These are phyloP conservation scores for Lates japonicus DNA, from an alignment of 2,797 vertebrate species.

Conservation along the genomic window DNA sequence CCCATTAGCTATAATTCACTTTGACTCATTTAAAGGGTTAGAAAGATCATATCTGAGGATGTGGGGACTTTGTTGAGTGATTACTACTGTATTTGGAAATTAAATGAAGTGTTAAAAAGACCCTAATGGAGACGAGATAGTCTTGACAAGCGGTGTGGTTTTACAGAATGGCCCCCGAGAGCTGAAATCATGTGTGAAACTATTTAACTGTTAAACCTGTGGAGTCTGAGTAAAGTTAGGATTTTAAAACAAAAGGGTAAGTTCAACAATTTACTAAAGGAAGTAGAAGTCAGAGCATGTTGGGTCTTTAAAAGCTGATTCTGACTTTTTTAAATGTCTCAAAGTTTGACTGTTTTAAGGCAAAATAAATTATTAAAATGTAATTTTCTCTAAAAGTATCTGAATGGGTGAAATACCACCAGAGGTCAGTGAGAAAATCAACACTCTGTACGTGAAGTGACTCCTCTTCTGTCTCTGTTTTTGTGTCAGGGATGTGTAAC, in stretches of 20 bases:
- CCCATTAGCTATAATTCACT: conserved; percentile 77
- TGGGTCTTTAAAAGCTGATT: not conserved
- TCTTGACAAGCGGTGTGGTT: conserved; percentile 55
- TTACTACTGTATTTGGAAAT: conserved; percentile 74
- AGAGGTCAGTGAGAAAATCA: not conserved
- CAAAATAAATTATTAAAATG: not conserved
- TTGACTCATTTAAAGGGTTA: conserved; percentile 69
- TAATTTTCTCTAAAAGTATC: not conserved
- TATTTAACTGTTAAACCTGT: not conserved
- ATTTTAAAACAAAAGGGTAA: conserved; percentile 8
- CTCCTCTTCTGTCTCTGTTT: not conserved
- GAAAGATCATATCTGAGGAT: conserved; percentile 68
- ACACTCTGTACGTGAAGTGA: not conserved
- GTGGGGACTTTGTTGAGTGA: conserved; percentile 57
- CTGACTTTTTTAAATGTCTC: not conserved
- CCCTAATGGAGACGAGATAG: conserved; percentile 59
- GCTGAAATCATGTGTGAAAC: conserved; percentile 19
- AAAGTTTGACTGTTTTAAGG: not conserved
- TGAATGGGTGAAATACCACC: not conserved
- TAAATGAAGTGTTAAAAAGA: conserved; percentile 72
- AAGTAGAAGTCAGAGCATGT: not conserved
- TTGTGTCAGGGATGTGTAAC: conserved; percentile 94
- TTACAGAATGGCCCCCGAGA: conserved; percentile 22
- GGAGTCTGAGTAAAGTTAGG: not conserved
- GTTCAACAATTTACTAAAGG: not conserved